Percentiles rank a stretch among this genome's conserved stretches.
Conservation (phyloP, 1,140 invertebrate genomes). For the Tetramorium simillimum region DNA sequence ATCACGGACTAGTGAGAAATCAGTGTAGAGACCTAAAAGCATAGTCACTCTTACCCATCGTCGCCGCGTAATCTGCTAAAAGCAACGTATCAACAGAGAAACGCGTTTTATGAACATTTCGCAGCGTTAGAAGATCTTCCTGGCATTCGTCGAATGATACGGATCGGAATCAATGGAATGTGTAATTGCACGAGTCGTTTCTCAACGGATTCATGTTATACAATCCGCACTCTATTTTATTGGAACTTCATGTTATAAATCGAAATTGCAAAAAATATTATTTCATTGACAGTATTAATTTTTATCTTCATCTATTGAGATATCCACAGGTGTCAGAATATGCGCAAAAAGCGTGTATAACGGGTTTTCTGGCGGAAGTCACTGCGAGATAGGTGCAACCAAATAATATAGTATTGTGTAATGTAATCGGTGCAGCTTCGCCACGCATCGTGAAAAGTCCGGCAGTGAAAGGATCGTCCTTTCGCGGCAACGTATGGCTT, state of each 20-base stretch:
- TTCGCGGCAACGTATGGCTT: constrained; percentile 5
- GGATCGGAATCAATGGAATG: constrained; percentile 17
- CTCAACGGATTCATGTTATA: background rate
- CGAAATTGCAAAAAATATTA: background rate
- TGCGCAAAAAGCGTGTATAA: background rate
- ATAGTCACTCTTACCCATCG: constrained; percentile 26
- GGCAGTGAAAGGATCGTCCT: constrained; percentile 67
- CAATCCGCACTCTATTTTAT: background rate
- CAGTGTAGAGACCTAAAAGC: constrained; percentile 52
- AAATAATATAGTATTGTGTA: constrained; percentile 39
- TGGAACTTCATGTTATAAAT: background rate
- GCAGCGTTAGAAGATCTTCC: background rate
- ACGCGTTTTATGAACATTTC: constrained; percentile 48
- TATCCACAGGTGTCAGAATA: background rate
- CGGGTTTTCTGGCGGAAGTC: background rate
- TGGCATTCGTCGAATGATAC: background rate
- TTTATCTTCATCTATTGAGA: background rate
- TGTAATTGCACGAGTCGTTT: constrained; percentile 3
- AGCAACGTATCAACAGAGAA: constrained; percentile 51
- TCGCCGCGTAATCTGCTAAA: constrained; percentile 54
- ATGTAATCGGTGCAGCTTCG: constrained; percentile 33
- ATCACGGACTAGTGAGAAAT: constrained; percentile 55
- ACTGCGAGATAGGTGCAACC: background rate
- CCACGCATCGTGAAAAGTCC: constrained; percentile 33
- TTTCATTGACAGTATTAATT: background rate